Conservation (phyloP, 2,797 vertebrate genomes). For the Urocyon cinereoargenteus region DNA sequence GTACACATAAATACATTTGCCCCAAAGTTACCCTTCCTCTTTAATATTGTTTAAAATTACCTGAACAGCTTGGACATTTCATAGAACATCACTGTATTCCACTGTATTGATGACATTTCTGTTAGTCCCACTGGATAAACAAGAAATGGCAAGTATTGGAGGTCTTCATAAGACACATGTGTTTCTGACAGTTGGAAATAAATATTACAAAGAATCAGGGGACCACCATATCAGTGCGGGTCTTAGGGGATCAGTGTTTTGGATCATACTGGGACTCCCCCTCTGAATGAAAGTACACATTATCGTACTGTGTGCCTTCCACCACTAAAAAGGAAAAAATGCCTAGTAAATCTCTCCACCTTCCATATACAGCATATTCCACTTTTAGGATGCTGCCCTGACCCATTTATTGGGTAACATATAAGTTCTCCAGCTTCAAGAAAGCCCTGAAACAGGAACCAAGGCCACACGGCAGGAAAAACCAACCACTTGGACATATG, state of each 20-base stretch:
- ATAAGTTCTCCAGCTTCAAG: neutral
- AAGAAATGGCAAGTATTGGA: neutral
- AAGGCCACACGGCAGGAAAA: neutral
- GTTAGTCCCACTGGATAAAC: neutral
- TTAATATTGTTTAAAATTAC: neutral
- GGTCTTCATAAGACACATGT: neutral
- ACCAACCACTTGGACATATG: neutral
- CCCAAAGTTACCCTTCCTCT: neutral
- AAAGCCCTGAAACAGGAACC: neutral
- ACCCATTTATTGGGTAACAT: neutral
- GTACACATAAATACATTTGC: neutral
- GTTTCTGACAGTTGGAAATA: neutral
- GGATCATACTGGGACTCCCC: neutral
- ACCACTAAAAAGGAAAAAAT: neutral
- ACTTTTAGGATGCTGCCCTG: neutral
- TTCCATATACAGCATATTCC: neutral
- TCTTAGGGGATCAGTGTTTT: neutral
- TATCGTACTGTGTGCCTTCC: neutral
- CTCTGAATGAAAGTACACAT: neutral
- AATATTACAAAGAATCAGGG: neutral
- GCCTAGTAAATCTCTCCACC: neutral
- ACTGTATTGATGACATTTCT: neutral
- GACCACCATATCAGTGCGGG: neutral
- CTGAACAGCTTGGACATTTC: neutral
- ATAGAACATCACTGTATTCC: neutral